Percentiles rank a stretch among this genome's conserved stretches.
Conservation (phyloP, 2,888 invertebrate species). For the Cynaeus angustus region DNA sequence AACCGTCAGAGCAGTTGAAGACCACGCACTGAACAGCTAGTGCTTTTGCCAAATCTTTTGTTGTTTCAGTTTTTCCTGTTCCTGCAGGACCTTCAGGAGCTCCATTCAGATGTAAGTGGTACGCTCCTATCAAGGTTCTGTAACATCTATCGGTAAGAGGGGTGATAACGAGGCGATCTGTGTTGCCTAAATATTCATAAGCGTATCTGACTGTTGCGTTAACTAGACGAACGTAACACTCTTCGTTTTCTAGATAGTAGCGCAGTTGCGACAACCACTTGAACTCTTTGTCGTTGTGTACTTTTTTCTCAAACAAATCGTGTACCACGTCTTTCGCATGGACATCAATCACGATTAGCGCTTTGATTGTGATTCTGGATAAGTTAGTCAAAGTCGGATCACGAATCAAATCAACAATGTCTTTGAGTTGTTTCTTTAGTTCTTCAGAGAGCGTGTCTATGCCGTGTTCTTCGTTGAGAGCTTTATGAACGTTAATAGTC, state of each 20-base stretch:
- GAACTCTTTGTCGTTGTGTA: constrained; percentile 80
- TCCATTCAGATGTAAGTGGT: constrained; percentile 89
- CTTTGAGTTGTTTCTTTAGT: constrained; percentile 79
- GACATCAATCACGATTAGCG: constrained; percentile 92
- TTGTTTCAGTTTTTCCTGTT: constrained; percentile 95
- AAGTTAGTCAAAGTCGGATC: constrained; percentile 81
- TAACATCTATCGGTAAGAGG: constrained; percentile 95
- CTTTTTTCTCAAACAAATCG: constrained; percentile 78
- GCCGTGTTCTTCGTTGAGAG: constrained; percentile 76
- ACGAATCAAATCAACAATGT: constrained; percentile 83
- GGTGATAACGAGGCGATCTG: constrained; percentile 90
- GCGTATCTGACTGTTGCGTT: constrained; percentile 91
- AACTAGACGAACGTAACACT: constrained; percentile 78
- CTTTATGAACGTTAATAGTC: constrained; percentile 85
- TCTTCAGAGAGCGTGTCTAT: constrained; percentile 73
- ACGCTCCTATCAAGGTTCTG: constrained; percentile 93
- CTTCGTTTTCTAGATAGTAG: constrained; percentile 81
- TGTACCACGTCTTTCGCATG: constrained; percentile 90
- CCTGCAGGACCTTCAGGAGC: constrained; percentile 97
- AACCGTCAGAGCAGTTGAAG: constrained; percentile 95
- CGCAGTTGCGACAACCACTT: constrained; percentile 94
- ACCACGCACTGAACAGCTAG: constrained; percentile 97
- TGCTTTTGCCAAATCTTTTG: constrained; percentile 95
- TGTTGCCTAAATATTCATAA: constrained; percentile 95
- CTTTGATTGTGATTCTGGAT: constrained; percentile 88